Evolutionary conservation across 2,113 vertebrate genomes (phyloP), one percentile per base, ranked within the genome.

Genomic region (Gila orcuttii): DNA sequence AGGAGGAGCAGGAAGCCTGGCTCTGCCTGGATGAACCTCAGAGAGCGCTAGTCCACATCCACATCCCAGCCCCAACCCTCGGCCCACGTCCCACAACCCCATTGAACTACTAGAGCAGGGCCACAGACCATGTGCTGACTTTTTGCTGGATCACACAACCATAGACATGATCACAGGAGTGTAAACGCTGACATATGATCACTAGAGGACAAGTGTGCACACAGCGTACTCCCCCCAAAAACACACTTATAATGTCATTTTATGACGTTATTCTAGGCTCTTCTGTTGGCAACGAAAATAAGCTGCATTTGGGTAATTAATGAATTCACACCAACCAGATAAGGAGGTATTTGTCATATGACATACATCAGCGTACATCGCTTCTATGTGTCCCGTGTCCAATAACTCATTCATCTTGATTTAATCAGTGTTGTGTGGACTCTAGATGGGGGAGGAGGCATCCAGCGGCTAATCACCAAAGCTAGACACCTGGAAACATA

Each of bases 1-100:
- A 95, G 93, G 93, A 94, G 93, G 94, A 92, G 91, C 93, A 95
- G 95, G 94, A 95, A 96, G 94, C 93, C 90, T 91, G 93, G 94
- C 93, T 95, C 87, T 92, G 94, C 93, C 94, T 95, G 93, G 94
- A 88, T 95, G 94, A 94, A 92, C 94, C 93, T 86, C 94, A 94
- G 91, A 93, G 93, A 93, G 93, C 90, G 92, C 92, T 92, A 91
- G 91, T 90, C 91, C 88, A 88, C 93, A 94, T 93, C 93, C 93
- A 94, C 92, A 88, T 88, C 87, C 85, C 90, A 19, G 84, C 50
- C 64, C 75, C 84, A 86, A 52, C 52, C 83, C 71, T 50, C 73
- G 39, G 57, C 83, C 23, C 84, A 25, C 23, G 36, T 81, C 69
- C 47, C 79, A 36, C 84, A 17, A 52, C n/a, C 71, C 50, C 57